Conservation (phyloP, 2,113 vertebrate species). For the Ariopsis seemanni region DNA sequence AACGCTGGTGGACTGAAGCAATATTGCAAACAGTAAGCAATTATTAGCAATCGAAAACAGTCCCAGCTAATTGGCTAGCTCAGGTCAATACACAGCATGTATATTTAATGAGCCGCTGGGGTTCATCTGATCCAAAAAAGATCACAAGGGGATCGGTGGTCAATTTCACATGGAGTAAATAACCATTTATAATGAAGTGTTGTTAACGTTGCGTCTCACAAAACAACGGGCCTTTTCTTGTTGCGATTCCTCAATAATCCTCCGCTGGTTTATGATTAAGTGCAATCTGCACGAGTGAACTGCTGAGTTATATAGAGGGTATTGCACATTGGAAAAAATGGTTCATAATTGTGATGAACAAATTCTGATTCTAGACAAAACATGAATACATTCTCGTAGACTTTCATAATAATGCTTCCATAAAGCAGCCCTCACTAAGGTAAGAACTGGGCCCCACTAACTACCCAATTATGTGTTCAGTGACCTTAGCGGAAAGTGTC, state of each 20-base stretch:
- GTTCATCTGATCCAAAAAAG: slow-evolving; percentile 53
- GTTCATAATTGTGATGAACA: background rate
- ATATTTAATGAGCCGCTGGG: slow-evolving; percentile 55
- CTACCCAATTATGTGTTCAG: slow-evolving; percentile 53
- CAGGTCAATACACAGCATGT: slow-evolving; percentile 59
- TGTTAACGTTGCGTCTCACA: slow-evolving; percentile 46
- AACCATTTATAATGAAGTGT: slow-evolving; percentile 49
- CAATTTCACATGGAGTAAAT: slow-evolving; percentile 52
- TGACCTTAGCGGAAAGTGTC: slow-evolving; percentile 52
- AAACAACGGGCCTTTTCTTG: slow-evolving; percentile 34
- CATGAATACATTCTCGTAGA: background rate
- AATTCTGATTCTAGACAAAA: background rate
- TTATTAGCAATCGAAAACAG: slow-evolving; percentile 54
- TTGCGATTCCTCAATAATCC: background rate
- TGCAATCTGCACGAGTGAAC: background rate
- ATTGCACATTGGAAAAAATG: background rate
- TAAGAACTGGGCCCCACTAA: slow-evolving; percentile 44
- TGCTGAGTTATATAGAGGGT: no score
- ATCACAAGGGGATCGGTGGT: slow-evolving; percentile 49
- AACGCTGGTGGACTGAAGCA: slow-evolving; percentile 18
- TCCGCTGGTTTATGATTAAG: slow-evolving; percentile 9
- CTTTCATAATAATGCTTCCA: background rate
- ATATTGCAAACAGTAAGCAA: slow-evolving; percentile 44
- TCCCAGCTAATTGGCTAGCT: slow-evolving; percentile 54
- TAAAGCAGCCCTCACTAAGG: slow-evolving; percentile 26